Evolutionary conservation across 2,888 invertebrate species (phyloP).

Genomic region (Podotricha telesiphe): DNA sequence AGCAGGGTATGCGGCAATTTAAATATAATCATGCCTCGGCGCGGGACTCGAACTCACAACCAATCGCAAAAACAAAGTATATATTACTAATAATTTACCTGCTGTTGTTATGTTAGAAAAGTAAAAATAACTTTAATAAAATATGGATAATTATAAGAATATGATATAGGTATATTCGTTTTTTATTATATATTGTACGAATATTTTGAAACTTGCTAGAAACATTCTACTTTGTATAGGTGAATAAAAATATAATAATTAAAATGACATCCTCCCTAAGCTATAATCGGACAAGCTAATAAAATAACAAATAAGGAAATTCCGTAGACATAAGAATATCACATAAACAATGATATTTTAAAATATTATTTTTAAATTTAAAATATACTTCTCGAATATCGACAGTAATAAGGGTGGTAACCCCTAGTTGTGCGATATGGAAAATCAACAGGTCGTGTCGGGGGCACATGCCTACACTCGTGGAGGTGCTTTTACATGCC

Average conservation of each 20-base stretch:
- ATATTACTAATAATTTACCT: no score
- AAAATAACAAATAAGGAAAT: not conserved
- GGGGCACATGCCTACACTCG: conserved; percentile 54
- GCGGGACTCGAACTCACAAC: no score
- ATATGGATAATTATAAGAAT: no score
- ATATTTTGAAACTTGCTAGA: not conserved
- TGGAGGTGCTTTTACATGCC: conserved; percentile 53
- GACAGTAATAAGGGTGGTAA: conserved; percentile 32
- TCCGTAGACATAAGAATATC: not conserved
- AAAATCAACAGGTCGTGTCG: conserved; percentile 73
- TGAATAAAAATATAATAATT: not conserved
- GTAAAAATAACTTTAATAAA: no score
- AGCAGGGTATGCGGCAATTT: no score
- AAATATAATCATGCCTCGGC: no score
- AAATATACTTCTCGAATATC: not conserved
- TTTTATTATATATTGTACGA: not conserved
- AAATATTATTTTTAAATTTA: not conserved
- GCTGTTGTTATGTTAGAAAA: no score
- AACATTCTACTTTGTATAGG: not conserved
- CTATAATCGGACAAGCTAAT: not conserved
- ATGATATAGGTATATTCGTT: no score
- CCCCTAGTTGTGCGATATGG: conserved; percentile 62
- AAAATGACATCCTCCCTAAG: not conserved
- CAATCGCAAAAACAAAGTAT: no score
- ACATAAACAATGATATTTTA: not conserved